Percentiles rank a stretch among this genome's conserved stretches.
Evolutionary conservation across 2,888 invertebrate genomes (phyloP).

Genomic region (Cryptocheilus praepositus): DNA sequence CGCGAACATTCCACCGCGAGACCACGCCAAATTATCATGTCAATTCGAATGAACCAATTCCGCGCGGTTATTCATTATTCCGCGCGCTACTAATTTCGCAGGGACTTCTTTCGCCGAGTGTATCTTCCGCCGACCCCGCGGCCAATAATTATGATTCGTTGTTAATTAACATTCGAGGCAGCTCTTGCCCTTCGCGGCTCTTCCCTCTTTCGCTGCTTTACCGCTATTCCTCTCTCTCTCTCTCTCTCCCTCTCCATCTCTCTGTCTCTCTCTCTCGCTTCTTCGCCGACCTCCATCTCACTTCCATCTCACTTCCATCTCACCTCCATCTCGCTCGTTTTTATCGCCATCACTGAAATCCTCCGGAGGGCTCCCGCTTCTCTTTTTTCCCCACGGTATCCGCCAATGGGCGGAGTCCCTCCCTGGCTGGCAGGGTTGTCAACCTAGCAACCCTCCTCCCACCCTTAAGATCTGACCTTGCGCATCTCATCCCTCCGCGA

Average conservation of each 20-base stretch:
- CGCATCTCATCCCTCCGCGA: slow-evolving; percentile 52
- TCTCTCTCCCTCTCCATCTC: slow-evolving; percentile 17
- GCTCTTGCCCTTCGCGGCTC: slow-evolving; percentile 26
- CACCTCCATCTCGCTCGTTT: slow-evolving; percentile 17
- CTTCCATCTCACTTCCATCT: not conserved
- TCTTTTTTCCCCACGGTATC: slow-evolving; percentile 53
- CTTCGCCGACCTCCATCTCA: slow-evolving; percentile 17
- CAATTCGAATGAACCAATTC: too few relatives aligned
- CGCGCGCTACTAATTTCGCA: too few relatives aligned
- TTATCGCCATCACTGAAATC: slow-evolving; percentile 45
- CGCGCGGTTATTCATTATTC: too few relatives aligned
- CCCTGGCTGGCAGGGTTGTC: slow-evolving; percentile 58
- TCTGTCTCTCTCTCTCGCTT: slow-evolving; percentile 18
- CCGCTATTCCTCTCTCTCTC: slow-evolving; percentile 3
- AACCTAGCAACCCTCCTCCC: slow-evolving; percentile 60
- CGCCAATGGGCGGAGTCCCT: slow-evolving; percentile 65
- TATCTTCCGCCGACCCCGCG: slow-evolving; percentile 7
- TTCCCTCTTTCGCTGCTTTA: not conserved
- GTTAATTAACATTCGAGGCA: slow-evolving; percentile 48
- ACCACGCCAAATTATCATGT: too few relatives aligned
- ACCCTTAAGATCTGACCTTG: slow-evolving; percentile 60
- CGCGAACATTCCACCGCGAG: too few relatives aligned
- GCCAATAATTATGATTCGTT: slow-evolving; percentile 39
- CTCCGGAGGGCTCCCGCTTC: slow-evolving; percentile 39
- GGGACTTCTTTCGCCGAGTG: not conserved